phyloP scores from a whole-genome alignment of 2,888 invertebrate species.

The Yponomeuta cagnagella region DNA sequence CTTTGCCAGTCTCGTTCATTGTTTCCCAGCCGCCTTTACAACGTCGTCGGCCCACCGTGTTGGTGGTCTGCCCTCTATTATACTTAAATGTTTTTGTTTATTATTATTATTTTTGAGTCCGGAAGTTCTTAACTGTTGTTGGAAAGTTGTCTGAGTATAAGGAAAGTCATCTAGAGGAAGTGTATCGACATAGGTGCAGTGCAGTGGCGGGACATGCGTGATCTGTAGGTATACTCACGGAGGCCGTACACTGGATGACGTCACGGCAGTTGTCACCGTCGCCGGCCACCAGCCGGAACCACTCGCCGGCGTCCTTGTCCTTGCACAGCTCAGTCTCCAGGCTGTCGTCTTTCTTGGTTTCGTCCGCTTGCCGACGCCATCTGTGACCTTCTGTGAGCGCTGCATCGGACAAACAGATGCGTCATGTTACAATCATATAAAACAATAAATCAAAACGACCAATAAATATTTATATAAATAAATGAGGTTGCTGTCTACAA shows the following conservation, averaged over 20 bases:
- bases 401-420: conserved; percentile 32
- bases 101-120: no score
- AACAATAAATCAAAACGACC: conserved; percentile 6
- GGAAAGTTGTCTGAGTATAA: neutral
- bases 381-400: conserved; percentile 70
- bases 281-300: conserved; percentile 93
- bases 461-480: neutral
- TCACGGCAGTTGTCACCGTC: conserved; percentile 95
- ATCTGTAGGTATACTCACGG: conserved; percentile 76
- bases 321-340: conserved; percentile 93
- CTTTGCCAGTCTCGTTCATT: no score
- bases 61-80: no score
- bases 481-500: neutral
- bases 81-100: no score
- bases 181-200: neutral
- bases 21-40: no score
- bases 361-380: conserved; percentile 82
- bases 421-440: conserved; percentile 15
- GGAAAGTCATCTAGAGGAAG: neutral
- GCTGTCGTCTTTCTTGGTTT: conserved; percentile 88
- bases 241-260: conserved; percentile 96
- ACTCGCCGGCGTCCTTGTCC: conserved; percentile 96
- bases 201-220: neutral
- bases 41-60: no score
- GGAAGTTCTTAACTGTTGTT: no score